A percentile compares a stretch with the other conserved stretches of the same genome.
Conservation (phyloP, 2,113 vertebrate genomes). For the Rhineura floridana region DNA sequence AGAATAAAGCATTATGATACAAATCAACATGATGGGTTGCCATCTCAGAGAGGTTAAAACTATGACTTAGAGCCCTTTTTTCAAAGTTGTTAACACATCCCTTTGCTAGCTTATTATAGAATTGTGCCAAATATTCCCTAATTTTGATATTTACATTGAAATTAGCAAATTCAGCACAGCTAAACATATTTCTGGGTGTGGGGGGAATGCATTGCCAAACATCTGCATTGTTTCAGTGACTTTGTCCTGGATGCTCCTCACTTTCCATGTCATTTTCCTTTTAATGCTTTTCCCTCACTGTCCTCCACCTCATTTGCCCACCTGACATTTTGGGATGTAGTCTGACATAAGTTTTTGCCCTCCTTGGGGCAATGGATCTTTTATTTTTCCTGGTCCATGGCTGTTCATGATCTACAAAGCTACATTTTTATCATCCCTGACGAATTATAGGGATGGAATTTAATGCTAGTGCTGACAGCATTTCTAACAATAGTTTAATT, state of each 20-base stretch:
- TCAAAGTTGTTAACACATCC: neutral
- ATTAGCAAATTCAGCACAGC: constrained; percentile 2
- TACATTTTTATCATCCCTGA: too few relatives aligned
- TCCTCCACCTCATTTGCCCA: neutral
- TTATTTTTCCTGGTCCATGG: too few relatives aligned
- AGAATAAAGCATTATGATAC: neutral
- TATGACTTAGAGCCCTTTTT: neutral
- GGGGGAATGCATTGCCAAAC: neutral
- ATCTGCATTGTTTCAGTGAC: neutral
- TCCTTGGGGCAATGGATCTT: too few relatives aligned
- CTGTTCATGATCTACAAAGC: too few relatives aligned
- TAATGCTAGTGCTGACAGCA: too few relatives aligned
- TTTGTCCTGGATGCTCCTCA: neutral
- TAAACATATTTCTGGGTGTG: neutral
- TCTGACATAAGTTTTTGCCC: too few relatives aligned
- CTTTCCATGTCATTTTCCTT: neutral
- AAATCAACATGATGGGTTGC: neutral
- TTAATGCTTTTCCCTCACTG: neutral
- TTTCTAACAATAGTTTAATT: too few relatives aligned
- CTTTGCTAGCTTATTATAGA: neutral
- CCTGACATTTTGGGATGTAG: too few relatives aligned
- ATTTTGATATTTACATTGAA: neutral
- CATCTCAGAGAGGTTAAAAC: neutral
- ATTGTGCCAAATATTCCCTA: neutral
- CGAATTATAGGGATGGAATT: too few relatives aligned